Percentiles rank a stretch among this genome's conserved stretches.
These are phyloP conservation scores for Pedicia rivosa DNA, from an alignment of 2,888 invertebrate species.

Conservation along the genomic window DNA sequence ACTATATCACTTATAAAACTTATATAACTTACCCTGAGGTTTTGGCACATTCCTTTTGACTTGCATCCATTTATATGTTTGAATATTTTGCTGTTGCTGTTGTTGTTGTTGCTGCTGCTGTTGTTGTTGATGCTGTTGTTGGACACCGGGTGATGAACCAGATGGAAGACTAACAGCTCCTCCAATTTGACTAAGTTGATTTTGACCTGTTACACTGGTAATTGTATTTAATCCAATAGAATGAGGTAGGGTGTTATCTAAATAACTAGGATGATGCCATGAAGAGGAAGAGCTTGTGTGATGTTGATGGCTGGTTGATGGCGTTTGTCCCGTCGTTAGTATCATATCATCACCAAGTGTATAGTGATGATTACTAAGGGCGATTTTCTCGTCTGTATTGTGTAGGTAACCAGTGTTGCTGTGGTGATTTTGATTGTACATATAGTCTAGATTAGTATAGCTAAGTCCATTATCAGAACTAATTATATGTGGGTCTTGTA, in stretches of 20 bases:
- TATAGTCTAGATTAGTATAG: slow-evolving; percentile 76
- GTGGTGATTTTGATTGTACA: slow-evolving; percentile 37
- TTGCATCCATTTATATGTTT: slow-evolving; percentile 99
- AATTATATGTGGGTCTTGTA: slow-evolving; percentile 45
- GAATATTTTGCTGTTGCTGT: slow-evolving; percentile 39
- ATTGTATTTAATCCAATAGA: slow-evolving; percentile 11
- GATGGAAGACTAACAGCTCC: background rate
- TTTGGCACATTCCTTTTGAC: slow-evolving; percentile 93
- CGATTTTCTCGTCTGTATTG: slow-evolving; percentile 31
- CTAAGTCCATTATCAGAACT: slow-evolving; percentile 75
- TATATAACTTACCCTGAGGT: slow-evolving; percentile 56
- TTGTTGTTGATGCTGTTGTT: slow-evolving; percentile 22
- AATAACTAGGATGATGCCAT: slow-evolving; percentile 13
- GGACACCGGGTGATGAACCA: slow-evolving; percentile 13
- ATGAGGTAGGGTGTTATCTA: slow-evolving; percentile 13
- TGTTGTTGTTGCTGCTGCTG: slow-evolving; percentile 14
- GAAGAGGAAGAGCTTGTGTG: slow-evolving; percentile 19
- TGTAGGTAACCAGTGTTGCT: slow-evolving; percentile 17
- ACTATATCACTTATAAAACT: too few species aligned
- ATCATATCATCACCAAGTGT: slow-evolving; percentile 14
- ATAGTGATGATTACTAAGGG: slow-evolving; percentile 41
- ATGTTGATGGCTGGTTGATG: slow-evolving; percentile 21
- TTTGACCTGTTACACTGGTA: slow-evolving; percentile 10
- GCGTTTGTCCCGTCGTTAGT: background rate
- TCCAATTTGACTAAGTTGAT: slow-evolving; percentile 4